Base-by-base conservation (phyloP, 2,113 vertebrate species). In the Pholis gunnellus region DNA sequence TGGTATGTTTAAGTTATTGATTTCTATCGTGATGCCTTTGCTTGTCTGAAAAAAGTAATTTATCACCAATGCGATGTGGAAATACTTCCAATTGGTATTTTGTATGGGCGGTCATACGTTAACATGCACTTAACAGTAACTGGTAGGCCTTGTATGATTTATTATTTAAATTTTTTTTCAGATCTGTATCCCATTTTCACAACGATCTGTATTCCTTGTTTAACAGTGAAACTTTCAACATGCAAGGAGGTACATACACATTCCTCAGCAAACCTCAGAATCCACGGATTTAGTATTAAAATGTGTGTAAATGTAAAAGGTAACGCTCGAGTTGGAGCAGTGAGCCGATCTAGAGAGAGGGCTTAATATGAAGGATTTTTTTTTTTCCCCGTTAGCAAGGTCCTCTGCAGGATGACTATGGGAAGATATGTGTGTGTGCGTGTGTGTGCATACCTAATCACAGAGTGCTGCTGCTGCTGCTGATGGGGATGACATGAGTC, bases 1-100 rank as follows among this genome's bases (percentile, higher is more conserved):
- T 84, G 44, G 75, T 89, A 65, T 91, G 78, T 91, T 89, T 93
- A 93, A 93, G 79, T 94, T 94, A 93, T 94, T 90, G 46, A 92
- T 87, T 92, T 91, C 38, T 79, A 18, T 90, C 10, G 64, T 86
- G 75, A 88, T 83, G 77, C 87, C 82, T 91, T 90, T 86, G 83
- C 57, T 81, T 66, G 85, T 84, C 66, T 90, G 57, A 72, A 82
- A 63, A 69, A 40, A 79, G 22, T 75, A 38, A 80, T 78, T 73
- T 75, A 70, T 78, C 73, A 65, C 40, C 66, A 75, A 69, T 87
- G 74, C 63, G 61, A 83, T 44, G 74, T 79, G 60, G 56, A 85
- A 78, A 59, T 88, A 68, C 67, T 79, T 83, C 59, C 61, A 67
- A 72, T 68, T 59, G 71, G 27, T 87, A 72, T 81, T 86, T 84